These are phyloP conservation scores for Rhynchomys soricoides DNA, from an alignment of 2,113 vertebrate species.

Conservation along the genomic window DNA sequence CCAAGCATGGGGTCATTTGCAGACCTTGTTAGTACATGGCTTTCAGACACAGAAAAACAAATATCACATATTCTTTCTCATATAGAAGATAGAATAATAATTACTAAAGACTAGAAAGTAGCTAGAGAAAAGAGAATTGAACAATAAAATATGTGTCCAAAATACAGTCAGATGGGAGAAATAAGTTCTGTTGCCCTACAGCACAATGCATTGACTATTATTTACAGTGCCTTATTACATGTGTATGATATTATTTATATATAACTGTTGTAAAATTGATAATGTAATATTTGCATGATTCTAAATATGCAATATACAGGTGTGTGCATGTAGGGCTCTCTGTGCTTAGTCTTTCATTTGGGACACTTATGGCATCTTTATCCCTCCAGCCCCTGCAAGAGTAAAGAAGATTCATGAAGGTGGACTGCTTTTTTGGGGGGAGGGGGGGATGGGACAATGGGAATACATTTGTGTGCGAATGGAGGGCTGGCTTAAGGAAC, in stretches of 20 bases:
- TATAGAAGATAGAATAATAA: background rate
- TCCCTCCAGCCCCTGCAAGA: background rate
- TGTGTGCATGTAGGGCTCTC: background rate
- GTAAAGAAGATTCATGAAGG: background rate
- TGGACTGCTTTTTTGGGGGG: background rate
- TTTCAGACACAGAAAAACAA: background rate
- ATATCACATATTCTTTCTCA: background rate
- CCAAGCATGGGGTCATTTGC: background rate
- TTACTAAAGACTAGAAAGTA: background rate
- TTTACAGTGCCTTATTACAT: background rate
- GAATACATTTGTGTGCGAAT: too few species aligned
- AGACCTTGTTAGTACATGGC: background rate
- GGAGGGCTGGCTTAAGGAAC: background rate
- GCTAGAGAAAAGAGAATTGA: background rate
- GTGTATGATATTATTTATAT: background rate
- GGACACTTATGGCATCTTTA: background rate
- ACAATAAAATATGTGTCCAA: background rate
- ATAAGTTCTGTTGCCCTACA: background rate
- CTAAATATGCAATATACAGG: background rate
- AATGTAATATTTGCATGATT: background rate
- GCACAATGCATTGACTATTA: background rate
- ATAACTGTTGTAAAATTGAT: background rate
- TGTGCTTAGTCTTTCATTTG: background rate
- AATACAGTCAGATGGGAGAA: background rate
- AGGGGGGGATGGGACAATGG: background rate